A percentile compares a stretch with the other conserved stretches of the same genome.
phyloP scores from a whole-genome alignment of 2,797 vertebrate genomes.

The Helostoma temminkii region DNA sequence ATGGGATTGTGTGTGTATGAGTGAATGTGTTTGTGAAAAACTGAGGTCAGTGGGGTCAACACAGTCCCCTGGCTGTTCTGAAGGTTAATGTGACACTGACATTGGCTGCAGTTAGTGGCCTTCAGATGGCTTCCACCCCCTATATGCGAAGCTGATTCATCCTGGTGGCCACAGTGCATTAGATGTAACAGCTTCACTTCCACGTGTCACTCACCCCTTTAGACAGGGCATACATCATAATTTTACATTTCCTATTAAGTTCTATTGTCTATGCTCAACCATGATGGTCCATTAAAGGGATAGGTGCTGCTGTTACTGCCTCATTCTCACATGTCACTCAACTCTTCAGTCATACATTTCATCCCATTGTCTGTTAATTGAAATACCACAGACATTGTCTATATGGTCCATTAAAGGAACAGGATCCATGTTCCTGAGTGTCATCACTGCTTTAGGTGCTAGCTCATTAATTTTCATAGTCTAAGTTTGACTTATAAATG shows the following conservation, averaged over 20 bases:
- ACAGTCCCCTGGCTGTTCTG: conserved; percentile 75
- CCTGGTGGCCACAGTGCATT: conserved; percentile 76
- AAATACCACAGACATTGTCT: conserved; percentile 72
- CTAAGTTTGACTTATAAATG: conserved; percentile 61
- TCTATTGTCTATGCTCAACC: conserved; percentile 59
- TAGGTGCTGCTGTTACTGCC: conserved; percentile 49
- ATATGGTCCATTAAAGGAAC: conserved; percentile 74
- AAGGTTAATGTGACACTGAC: conserved; percentile 82
- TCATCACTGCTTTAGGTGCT: conserved; percentile 57
- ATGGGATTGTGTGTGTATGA: conserved; percentile 37
- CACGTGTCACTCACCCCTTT: conserved; percentile 77
- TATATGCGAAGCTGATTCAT: conserved; percentile 68
- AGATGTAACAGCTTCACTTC: conserved; percentile 74
- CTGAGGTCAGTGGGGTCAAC: conserved; percentile 76
- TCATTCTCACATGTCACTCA: conserved; percentile 59
- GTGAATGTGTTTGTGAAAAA: conserved; percentile 41
- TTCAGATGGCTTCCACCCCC: conserved; percentile 69
- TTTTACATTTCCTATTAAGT: conserved; percentile 77
- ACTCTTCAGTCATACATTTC: conserved; percentile 64
- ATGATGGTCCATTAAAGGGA: conserved; percentile 68
- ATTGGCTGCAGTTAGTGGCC: conserved; percentile 70
- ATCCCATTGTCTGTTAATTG: conserved; percentile 78
- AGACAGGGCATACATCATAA: conserved; percentile 70
- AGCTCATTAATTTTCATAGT: conserved; percentile 72
- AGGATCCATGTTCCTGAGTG: conserved; percentile 67